These are phyloP conservation scores for Epsilonema sp. DNA, from an alignment of 2,888 invertebrate genomes.

Conservation along the genomic window DNA sequence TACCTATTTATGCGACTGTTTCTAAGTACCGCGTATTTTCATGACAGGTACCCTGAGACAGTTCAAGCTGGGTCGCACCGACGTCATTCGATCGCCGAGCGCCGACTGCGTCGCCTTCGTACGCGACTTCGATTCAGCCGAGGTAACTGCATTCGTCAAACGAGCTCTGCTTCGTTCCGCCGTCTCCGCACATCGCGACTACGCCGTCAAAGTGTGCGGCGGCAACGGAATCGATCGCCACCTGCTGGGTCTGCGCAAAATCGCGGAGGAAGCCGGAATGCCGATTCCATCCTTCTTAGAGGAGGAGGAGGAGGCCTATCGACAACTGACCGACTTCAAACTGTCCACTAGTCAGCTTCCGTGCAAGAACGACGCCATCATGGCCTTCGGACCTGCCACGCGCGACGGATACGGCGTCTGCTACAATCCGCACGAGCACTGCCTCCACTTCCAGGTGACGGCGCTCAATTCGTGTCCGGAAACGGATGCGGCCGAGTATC, in stretches of 20 bases:
- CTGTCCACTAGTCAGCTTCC: constrained; percentile 69
- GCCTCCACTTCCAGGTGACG: constrained; percentile 42
- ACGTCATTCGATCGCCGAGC: constrained; percentile 79
- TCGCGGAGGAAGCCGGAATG: constrained; percentile 53
- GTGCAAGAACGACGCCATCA: constrained; percentile 43
- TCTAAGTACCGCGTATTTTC: too few relatives aligned
- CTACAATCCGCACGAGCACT: constrained; percentile 62
- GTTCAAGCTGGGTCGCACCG: constrained; percentile 67
- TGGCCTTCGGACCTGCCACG: constrained; percentile 72
- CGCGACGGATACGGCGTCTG: constrained; percentile 77
- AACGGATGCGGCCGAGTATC: constrained; percentile 15
- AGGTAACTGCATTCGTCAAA: too few relatives aligned
- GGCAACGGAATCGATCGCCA: constrained; percentile 81
- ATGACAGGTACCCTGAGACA: constrained; percentile 69
- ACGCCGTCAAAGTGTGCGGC: constrained; percentile 45
- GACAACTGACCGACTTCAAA: constrained; percentile 52
- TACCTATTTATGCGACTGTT: too few relatives aligned
- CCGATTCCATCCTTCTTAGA: constrained; percentile 51
- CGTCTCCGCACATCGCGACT: too few relatives aligned
- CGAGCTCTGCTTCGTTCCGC: too few relatives aligned
- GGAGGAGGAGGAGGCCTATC: constrained; percentile 44
- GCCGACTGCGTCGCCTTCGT: constrained; percentile 58
- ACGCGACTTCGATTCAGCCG: constrained; percentile 49
- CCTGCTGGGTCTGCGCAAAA: constrained; percentile 62
- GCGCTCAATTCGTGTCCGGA: constrained; percentile 20